A percentile compares a stretch with the other conserved stretches of the same genome.
These are phyloP conservation scores for Mormyrops boulengeri DNA, from an alignment of 2,797 vertebrate species.

Conservation along the genomic window DNA sequence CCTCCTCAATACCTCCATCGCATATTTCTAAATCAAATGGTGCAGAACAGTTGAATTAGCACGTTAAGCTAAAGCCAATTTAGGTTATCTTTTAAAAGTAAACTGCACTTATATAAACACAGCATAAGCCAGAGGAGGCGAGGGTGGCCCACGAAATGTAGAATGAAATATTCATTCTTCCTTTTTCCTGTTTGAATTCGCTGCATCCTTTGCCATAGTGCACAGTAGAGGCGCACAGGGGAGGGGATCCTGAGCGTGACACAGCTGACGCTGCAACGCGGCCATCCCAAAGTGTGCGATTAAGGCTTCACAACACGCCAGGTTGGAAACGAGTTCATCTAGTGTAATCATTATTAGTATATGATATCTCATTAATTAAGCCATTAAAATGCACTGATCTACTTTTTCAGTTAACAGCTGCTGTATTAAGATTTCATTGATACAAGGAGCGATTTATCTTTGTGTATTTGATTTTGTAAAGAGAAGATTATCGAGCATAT, in stretches of 20 bases:
- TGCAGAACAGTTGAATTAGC: constrained; percentile 43
- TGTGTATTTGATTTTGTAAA: constrained; percentile 12
- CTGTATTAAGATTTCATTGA: constrained; percentile 2
- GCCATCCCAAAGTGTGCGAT: background rate
- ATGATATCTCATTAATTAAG: constrained; percentile 6
- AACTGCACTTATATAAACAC: background rate
- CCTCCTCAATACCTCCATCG: constrained; percentile 37
- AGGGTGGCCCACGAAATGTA: background rate
- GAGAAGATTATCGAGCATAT: background rate
- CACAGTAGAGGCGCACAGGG: background rate
- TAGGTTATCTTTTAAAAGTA: background rate
- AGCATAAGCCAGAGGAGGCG: background rate
- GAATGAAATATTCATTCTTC: background rate
- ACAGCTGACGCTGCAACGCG: background rate
- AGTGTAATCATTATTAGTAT: background rate
- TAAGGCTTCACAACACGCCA: background rate
- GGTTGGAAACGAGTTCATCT: background rate
- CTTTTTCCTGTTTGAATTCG: background rate
- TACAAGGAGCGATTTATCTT: constrained; percentile 27
- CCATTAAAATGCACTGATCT: background rate
- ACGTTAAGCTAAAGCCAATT: background rate
- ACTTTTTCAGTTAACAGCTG: background rate
- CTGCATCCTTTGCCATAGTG: background rate
- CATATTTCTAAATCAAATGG: constrained; percentile 54
- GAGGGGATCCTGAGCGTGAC: background rate